Percentiles rank a stretch among this genome's conserved stretches.
Conservation (phyloP, 2,888 invertebrate species). For the Drosophila mayaguana region DNA sequence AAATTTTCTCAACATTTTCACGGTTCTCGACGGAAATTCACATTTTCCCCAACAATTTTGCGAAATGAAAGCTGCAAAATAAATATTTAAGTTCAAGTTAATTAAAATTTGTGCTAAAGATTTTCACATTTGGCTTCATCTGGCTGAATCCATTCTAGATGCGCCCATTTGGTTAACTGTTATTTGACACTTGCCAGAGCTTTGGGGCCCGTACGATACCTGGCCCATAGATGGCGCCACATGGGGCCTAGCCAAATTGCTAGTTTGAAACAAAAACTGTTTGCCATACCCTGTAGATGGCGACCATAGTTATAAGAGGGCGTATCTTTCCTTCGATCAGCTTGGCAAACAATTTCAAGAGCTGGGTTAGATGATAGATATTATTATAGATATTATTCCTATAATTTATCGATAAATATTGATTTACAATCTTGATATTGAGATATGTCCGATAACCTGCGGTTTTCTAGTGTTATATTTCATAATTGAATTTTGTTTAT, state of each 20-base stretch:
- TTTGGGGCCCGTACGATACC: not conserved
- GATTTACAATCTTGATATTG: not conserved
- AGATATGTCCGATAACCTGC: not conserved
- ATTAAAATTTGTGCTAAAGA: conserved; percentile 2
- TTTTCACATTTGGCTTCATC: conserved; percentile 6
- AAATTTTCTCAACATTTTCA: not conserved
- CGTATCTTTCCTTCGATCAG: no score
- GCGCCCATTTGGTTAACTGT: conserved; percentile 17
- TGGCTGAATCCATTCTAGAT: not conserved
- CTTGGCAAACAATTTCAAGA: no score
- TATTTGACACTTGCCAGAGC: conserved; percentile 19
- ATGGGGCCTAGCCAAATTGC: not conserved
- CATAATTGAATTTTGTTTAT: no score
- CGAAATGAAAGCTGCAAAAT: not conserved
- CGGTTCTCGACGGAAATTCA: not conserved
- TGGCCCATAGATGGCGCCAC: conserved; percentile 29
- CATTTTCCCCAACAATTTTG: not conserved
- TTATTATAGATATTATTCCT: not conserved
- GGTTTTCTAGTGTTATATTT: no score
- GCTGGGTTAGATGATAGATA: no score
- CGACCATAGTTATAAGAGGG: not conserved
- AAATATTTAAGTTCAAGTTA: conserved; percentile 4
- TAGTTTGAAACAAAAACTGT: conserved; percentile 6
- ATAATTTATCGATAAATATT: not conserved
- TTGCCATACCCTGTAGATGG: not conserved